Conservation (phyloP, 1,140 invertebrate species). For the Callitettix versicolor region DNA sequence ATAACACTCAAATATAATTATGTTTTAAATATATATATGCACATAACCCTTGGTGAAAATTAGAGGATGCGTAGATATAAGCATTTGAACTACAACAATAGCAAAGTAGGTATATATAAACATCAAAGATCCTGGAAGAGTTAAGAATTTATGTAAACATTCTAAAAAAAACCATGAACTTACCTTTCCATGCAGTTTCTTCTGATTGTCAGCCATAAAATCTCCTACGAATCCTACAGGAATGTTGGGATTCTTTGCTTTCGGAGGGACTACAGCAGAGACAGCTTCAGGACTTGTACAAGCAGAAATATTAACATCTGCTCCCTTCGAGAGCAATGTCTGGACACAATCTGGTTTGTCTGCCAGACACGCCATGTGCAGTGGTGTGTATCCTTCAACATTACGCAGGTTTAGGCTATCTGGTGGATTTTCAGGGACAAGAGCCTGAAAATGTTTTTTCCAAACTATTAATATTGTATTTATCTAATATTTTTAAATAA, state of each 20-base stretch:
- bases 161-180: no score
- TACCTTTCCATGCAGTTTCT: conserved; percentile 44
- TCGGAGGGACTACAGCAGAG: neutral
- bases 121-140: no score
- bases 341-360: conserved; percentile 82
- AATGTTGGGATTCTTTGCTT: conserved; percentile 30
- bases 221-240: conserved; percentile 51
- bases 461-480: neutral
- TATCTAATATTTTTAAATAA: neutral
- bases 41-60: no score
- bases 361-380: conserved; percentile 73
- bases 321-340: conserved; percentile 67
- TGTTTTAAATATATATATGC: no score
- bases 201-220: conserved; percentile 51
- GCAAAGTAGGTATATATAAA: no score
- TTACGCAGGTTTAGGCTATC: conserved; percentile 60
- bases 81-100: no score
- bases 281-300: conserved; percentile 6
- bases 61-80: no score
- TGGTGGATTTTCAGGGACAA: neutral
- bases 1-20: no score
- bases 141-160: no score
- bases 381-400: conserved; percentile 67
- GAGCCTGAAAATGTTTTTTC: neutral
- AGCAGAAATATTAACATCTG: conserved; percentile 69